Base-by-base conservation (phyloP, 2,888 invertebrate genomes). In the Pemphredon lugubris region DNA sequence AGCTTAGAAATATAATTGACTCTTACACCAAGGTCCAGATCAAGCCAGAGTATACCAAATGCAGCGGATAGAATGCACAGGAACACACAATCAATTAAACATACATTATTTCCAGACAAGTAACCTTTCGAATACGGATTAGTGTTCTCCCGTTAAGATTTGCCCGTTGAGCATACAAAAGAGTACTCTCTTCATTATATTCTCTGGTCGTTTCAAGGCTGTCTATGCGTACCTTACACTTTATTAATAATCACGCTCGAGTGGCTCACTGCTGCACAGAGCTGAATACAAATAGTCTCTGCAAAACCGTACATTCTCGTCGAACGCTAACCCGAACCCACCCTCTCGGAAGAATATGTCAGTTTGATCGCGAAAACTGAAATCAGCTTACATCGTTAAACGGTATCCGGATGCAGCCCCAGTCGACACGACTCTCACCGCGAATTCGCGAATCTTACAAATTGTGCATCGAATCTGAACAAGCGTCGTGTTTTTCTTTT, bases 21-120 rank as follows among this genome's bases (percentile, higher is more conserved):
- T 89, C 89, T 89, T 89, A 89, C 89, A 89, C 89, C 88, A 87
- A 89, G 87, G 84, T 90, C 89, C 89, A 90, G 89, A 89, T 90
- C 87, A 89, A 89, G 89, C 89, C 89, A 89, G 88, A 89, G 88
- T 87, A 86, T 89, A 89, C 89, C 89, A 88, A 89, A 89, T 87
- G 89, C 89, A 89, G 89, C 88, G 83, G 87, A 88, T 84, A 89
- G 86, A 88, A 88, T 89, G 87, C 87, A 90, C 88, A 89, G 87
- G 88, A 89, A 89, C 87, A 89, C 84, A 89, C 85, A 88, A 85
- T 89, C 81, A 87, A 86, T 87, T 88, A 89, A 89, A 88, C 83
- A 87, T 82, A 87, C 77, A 86, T 87, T 81, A 81, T 82, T 78
- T 80, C 70, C 73, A 80, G 78, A 74, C 51, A 59, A 74, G 55